A percentile compares a stretch with the other conserved stretches of the same genome.
Evolutionary conservation across 1,140 invertebrate species (phyloP).

Genomic region (Apocrypta bakeri): DNA sequence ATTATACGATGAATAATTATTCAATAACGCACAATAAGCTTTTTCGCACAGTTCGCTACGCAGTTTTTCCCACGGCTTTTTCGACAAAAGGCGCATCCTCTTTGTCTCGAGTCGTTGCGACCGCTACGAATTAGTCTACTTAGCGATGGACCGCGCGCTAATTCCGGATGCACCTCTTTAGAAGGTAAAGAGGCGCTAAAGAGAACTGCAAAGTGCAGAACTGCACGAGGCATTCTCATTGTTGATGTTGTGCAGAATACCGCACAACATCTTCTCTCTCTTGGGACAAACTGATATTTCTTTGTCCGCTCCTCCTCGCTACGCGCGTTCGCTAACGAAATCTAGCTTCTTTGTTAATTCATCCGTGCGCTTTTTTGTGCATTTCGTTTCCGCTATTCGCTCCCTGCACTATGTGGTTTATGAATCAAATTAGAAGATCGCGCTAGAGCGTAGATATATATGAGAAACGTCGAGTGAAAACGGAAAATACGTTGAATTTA

Average conservation of each 20-base stretch:
- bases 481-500: too few species aligned
- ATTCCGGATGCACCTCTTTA: slow-evolving; percentile 3
- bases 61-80: background rate
- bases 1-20: too few species aligned
- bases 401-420: background rate
- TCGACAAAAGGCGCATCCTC: background rate
- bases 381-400: background rate
- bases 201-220: background rate
- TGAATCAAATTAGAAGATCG: background rate
- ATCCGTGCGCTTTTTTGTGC: too few species aligned
- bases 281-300: background rate
- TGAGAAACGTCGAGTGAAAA: background rate
- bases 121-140: slow-evolving; percentile 30
- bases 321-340: background rate
- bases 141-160: slow-evolving; percentile 14
- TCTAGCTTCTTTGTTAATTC: background rate
- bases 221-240: background rate
- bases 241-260: too few species aligned
- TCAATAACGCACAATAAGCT: too few species aligned
- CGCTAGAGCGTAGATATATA: too few species aligned
- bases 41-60: too few species aligned
- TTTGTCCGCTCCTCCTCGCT: background rate
- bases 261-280: background rate
- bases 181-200: slow-evolving; percentile 43
- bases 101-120: background rate